Percentiles rank a stretch among this genome's conserved stretches.
These are phyloP conservation scores for Parnassius glacialis DNA, from an alignment of 2,888 invertebrate genomes.

Conservation along the genomic window DNA sequence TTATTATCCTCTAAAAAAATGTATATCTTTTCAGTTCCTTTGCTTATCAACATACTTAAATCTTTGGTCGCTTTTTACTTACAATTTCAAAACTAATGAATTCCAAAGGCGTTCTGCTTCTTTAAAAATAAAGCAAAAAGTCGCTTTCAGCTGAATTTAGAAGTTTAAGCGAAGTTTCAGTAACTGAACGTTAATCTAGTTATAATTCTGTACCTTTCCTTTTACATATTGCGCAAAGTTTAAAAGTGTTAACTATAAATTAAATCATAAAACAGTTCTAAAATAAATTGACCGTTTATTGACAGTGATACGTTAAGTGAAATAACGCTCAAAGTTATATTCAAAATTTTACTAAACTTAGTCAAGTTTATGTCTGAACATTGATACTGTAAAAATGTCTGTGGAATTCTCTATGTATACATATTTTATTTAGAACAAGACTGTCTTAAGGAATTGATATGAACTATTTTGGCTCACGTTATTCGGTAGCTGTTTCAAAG, in stretches of 20 bases:
- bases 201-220: slow-evolving; percentile 51
- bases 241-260: background rate
- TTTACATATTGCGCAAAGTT: slow-evolving; percentile 25
- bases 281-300: too few species aligned
- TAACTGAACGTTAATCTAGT: slow-evolving; percentile 75
- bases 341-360: too few species aligned
- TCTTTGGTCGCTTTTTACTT: too few species aligned
- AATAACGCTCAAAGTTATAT: too few species aligned
- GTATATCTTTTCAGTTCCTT: too few species aligned
- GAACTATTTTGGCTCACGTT: slow-evolving; percentile 13
- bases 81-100: slow-evolving; percentile 67
- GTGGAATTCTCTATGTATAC: slow-evolving; percentile 18
- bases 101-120: slow-evolving; percentile 66
- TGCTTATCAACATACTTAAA: too few species aligned
- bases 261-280: too few species aligned
- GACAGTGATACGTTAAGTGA: too few species aligned
- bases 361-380: too few species aligned
- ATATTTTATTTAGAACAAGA: slow-evolving; percentile 17
- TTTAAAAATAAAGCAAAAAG: slow-evolving; percentile 74
- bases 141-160: slow-evolving; percentile 56
- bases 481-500: slow-evolving; percentile 20
- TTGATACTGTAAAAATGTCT: background rate
- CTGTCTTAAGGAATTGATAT: slow-evolving; percentile 20
- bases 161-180: slow-evolving; percentile 66
- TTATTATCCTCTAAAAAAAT: too few species aligned